phyloP scores from a whole-genome alignment of 2,888 invertebrate species.

The Sarcophaga caerulescens region DNA sequence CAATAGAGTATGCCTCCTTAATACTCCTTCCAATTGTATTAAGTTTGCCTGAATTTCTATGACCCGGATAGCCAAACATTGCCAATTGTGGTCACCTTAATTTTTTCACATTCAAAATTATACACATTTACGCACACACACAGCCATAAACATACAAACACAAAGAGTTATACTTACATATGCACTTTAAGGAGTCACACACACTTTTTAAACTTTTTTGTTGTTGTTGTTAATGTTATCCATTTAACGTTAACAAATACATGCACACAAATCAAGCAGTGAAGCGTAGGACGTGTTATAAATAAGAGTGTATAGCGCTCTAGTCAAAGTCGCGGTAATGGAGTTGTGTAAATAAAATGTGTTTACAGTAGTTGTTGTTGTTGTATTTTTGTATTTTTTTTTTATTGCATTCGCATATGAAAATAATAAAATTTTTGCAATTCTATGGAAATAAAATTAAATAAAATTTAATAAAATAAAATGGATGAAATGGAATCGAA shows the following conservation, averaged over 20 bases:
- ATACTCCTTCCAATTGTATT: too few species aligned
- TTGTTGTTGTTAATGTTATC: conserved; percentile 32
- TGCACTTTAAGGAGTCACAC: conserved; percentile 34
- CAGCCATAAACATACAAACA: too few species aligned
- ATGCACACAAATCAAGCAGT: conserved; percentile 15
- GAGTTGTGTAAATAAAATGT: conserved; percentile 47
- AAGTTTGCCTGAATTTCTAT: too few species aligned
- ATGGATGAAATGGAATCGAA: neutral
- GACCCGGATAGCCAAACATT: too few species aligned
- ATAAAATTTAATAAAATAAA: conserved; percentile 60
- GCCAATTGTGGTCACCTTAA: too few species aligned
- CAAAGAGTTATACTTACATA: too few species aligned
- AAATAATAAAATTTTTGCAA: conserved; percentile 64
- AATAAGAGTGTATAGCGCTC: neutral
- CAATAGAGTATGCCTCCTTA: too few species aligned
- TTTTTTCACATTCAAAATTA: too few species aligned
- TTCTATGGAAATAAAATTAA: conserved; percentile 58
- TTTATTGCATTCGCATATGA: conserved; percentile 36
- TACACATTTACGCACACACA: too few species aligned
- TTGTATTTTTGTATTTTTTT: conserved; percentile 20
- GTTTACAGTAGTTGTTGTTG: too few species aligned
- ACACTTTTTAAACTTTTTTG: conserved; percentile 5
- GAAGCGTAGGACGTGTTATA: neutral
- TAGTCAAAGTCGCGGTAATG: conserved; percentile 12
- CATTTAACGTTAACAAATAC: conserved; percentile 40